Evolutionary conservation across 2,113 vertebrate species (phyloP).

Genomic region (Austrofundulus limnaeus): DNA sequence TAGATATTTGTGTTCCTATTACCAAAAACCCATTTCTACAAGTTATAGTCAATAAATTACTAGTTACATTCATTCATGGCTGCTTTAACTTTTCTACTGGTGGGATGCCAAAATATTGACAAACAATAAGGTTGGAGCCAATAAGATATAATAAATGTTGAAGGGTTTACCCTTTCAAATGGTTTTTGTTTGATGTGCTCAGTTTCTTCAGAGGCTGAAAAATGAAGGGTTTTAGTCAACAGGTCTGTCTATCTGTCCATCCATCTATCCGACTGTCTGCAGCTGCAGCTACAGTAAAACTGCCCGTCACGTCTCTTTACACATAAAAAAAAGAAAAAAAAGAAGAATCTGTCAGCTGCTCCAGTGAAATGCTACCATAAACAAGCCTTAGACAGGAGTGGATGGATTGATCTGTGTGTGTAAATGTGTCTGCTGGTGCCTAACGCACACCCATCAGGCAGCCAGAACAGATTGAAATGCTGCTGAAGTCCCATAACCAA

Average conservation of each 20-base stretch:
- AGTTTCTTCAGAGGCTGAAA: slow-evolving; percentile 1
- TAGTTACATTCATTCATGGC: too few species aligned
- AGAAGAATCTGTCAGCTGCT: slow-evolving; percentile 31
- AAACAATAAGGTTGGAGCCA: background rate
- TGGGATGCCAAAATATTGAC: too few species aligned
- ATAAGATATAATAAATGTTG: background rate
- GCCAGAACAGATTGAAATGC: slow-evolving; percentile 30
- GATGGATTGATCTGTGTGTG: slow-evolving; percentile 14
- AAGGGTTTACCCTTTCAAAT: background rate
- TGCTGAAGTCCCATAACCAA: slow-evolving; percentile 49
- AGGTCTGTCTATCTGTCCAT: background rate
- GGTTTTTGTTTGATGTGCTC: background rate
- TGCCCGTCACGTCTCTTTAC: slow-evolving; percentile 16
- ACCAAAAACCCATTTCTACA: too few species aligned
- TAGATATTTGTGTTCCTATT: too few species aligned
- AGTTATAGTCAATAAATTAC: too few species aligned
- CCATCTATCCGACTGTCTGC: background rate
- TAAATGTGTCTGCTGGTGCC: background rate
- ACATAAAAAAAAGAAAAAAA: too few species aligned
- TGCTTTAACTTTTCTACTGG: too few species aligned
- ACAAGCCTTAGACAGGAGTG: slow-evolving; percentile 17
- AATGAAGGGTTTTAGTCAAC: background rate
- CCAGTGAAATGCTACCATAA: slow-evolving; percentile 19
- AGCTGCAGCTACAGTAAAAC: slow-evolving; percentile 1
- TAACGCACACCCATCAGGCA: slow-evolving; percentile 1